A percentile compares a stretch with the other conserved stretches of the same genome.
phyloP scores from a whole-genome alignment of 2,888 invertebrate genomes.

The Anorthoa munda region DNA sequence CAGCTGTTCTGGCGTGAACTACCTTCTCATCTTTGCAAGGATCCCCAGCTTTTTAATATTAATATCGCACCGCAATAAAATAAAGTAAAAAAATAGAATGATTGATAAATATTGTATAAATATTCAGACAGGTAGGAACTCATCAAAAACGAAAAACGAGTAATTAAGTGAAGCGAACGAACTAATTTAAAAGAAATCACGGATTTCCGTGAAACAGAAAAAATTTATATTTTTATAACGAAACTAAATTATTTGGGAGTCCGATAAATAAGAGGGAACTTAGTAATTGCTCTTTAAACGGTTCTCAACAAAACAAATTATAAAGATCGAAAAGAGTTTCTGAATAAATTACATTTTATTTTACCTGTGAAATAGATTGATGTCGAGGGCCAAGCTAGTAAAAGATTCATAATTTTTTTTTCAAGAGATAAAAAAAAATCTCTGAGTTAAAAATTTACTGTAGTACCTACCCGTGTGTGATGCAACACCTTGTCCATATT shows the following conservation, averaged over 20 bases:
- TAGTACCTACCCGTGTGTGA: too few relatives aligned
- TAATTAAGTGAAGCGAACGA: constrained; percentile 54
- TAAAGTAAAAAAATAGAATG: too few relatives aligned
- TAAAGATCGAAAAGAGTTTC: constrained; percentile 60
- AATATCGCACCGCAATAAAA: too few relatives aligned
- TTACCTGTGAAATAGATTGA: constrained; percentile 23
- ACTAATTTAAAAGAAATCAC: constrained; percentile 65
- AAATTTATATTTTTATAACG: constrained; percentile 45
- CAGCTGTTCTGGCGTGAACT: too few relatives aligned
- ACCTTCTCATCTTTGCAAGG: too few relatives aligned
- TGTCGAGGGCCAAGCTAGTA: background rate
- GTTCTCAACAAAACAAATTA: constrained; percentile 66
- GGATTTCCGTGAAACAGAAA: constrained; percentile 31
- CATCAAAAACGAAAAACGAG: constrained; percentile 3
- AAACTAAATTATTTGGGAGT: constrained; percentile 55
- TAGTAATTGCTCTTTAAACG: constrained; percentile 67
- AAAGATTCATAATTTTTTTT: background rate
- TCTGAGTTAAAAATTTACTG: too few relatives aligned
- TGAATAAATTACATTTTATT: constrained; percentile 38
- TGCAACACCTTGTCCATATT: too few relatives aligned
- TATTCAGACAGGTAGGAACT: background rate
- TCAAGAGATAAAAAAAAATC: too few relatives aligned
- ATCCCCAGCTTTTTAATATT: too few relatives aligned
- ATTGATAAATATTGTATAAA: constrained; percentile 4
- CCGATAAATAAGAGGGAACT: constrained; percentile 60